These are phyloP conservation scores for Caenorhabditis sinica DNA, from an alignment of 2,888 invertebrate species.

Conservation along the genomic window DNA sequence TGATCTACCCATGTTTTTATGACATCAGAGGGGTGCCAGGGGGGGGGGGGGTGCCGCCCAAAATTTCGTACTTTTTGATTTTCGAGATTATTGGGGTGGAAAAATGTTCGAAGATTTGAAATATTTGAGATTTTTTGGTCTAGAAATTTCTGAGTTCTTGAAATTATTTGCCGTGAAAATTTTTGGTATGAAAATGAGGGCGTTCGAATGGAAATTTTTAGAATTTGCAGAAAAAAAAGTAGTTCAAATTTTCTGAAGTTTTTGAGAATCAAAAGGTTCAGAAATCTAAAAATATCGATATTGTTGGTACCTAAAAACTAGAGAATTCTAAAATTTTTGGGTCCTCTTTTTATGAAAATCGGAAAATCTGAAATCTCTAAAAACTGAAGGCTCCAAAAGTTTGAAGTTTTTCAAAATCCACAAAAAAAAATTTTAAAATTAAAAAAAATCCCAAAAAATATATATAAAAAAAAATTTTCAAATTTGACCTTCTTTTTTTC, in stretches of 20 bases:
- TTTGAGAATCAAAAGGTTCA: not conserved
- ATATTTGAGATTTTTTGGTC: slow-evolving; percentile 5
- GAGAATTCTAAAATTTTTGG: too few species aligned
- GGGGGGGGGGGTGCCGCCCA: not conserved
- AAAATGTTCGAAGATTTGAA: slow-evolving; percentile 1
- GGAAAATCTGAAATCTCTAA: not conserved
- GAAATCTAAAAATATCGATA: too few species aligned
- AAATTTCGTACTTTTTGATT: not conserved
- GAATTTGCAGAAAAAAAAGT: too few species aligned
- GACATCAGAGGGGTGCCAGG: slow-evolving; percentile 2
- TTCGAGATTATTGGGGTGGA: not conserved
- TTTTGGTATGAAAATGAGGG: too few species aligned
- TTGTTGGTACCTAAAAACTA: too few species aligned
- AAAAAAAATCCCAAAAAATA: not conserved
- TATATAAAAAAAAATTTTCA: too few species aligned
- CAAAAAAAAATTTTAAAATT: not conserved
- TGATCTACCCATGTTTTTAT: not conserved
- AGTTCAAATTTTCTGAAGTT: too few species aligned
- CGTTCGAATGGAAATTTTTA: too few species aligned
- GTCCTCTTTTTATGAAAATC: too few species aligned
- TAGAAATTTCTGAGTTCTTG: not conserved
- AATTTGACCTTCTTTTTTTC: too few species aligned
- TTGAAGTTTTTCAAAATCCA: not conserved
- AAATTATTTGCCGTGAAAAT: too few species aligned
- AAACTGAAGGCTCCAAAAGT: not conserved